Base-by-base conservation (phyloP, 2,888 invertebrate species). In the Phytoseiulus persimilis region DNA sequence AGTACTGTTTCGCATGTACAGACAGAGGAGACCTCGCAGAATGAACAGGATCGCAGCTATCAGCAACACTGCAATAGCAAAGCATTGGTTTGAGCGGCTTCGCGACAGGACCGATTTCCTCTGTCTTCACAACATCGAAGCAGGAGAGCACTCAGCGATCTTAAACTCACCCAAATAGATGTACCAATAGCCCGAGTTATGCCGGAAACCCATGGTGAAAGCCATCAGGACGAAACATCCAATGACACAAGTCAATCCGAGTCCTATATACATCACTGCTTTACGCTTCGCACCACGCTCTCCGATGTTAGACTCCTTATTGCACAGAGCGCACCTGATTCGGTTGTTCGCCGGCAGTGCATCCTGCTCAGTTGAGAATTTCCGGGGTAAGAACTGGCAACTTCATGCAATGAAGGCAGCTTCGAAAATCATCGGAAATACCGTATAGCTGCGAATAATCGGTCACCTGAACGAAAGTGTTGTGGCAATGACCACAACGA, bases 111-210 rank as follows among this genome's bases (percentile, higher is more conserved):
- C n/a, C n/a, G n/a, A n/a, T n/a, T n/a, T n/a, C n/a, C n/a, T n/a
- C n/a, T n/a, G n/a, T n/a, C 2, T 65, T 23, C 65, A 28, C 5
- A 14, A 65, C 18, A 65, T 65, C 23, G 28, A 65, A 65, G 14
- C 65, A 28, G 18, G 65, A 39, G 18, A 65, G 18, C 1, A 14
- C 28, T 28, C n/a, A 18, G n/a, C n/a, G n/a, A n/a, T n/a, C n/a
- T n/a, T n/a, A n/a, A n/a, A 33, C 87, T 87, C 45, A 87, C 87
- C 33, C 87, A 33, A 9, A 87, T 87, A 87, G 6, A 87, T 87
- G 33, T 87, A 87, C 87, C 87, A 87, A n/a, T 87, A 87, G 14
- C 87, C 87, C n/a, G 87, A 32, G 23, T 87, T 87, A n/a, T 87
- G 87, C 32, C 87, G 32, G 33, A 87, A 32, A 6, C 87, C 87